phyloP scores from a whole-genome alignment of 2,888 invertebrate genomes.

The Thymelicus acteon region DNA sequence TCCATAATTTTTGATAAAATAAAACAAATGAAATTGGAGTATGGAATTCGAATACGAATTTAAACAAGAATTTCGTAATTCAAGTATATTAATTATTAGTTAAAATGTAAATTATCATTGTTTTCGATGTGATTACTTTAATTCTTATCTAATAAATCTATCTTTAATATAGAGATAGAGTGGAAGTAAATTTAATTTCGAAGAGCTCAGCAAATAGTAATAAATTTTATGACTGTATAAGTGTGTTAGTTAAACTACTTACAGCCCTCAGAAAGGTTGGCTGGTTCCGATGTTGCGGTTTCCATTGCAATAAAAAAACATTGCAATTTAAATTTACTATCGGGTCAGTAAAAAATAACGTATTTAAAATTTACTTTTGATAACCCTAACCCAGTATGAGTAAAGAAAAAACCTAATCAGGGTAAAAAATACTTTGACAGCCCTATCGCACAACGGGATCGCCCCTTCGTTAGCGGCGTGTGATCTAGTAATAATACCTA shows the following conservation, averaged over 20 bases:
- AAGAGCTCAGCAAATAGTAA: too few relatives aligned
- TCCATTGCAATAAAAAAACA: too few relatives aligned
- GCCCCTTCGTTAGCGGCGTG: background rate
- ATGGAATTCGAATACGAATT: conserved; percentile 4
- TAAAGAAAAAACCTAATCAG: too few relatives aligned
- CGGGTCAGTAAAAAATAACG: background rate
- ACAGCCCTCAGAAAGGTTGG: too few relatives aligned
- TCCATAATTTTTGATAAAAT: conserved; percentile 34
- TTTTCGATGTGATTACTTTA: background rate
- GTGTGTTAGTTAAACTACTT: too few relatives aligned
- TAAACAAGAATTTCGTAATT: conserved; percentile 22
- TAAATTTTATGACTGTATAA: too few relatives aligned
- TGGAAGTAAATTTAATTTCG: too few relatives aligned
- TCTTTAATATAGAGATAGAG: too few relatives aligned
- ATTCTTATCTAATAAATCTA: background rate
- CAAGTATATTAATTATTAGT: conserved; percentile 18
- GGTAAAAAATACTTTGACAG: background rate
- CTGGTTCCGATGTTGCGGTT: too few relatives aligned
- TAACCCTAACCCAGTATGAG: background rate
- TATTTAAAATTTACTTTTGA: background rate
- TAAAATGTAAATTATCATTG: background rate
- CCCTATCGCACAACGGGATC: background rate
- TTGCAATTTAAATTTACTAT: too few relatives aligned
- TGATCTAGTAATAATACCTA: background rate
- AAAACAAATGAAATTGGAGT: conserved; percentile 27